Base-by-base conservation (phyloP, 2,888 invertebrate species). In the Zootermopsis nevadensis region DNA sequence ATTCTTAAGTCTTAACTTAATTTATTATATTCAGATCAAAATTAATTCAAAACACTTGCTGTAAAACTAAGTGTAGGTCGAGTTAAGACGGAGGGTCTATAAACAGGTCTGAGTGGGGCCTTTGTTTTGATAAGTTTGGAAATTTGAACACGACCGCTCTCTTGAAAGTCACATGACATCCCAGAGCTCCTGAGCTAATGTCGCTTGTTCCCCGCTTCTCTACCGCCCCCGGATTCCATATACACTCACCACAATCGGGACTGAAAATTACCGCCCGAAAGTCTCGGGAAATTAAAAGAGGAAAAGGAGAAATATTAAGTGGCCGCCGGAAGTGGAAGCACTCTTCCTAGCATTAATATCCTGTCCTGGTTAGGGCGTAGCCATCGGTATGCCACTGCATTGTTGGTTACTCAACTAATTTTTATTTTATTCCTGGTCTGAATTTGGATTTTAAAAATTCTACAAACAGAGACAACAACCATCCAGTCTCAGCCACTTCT, bases 261-360 rank as follows among this genome's bases (percentile, higher is more conserved):
- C 1, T 2, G 69, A 22, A 69, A 30, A 69, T 4, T 69, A n/a
- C 15, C 19, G 60, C 60, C n/a, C 12, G 27, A 27, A n/a, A 22
- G 69, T 69, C 69, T 69, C 69, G 69, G 69, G 69, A 69, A 69
- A 69, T 69, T 69, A 69, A 69, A 69, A 8, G 30, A 33, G 33
- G 15, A 31, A 27, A n/a, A 33, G 33, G 69, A 12, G 24, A 69
- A 69, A 69, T 33, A 69, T 1, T 69, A 69, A 60, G n/a, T 60
- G 69, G 69, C 33, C 69, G 22, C 30, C 22, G 33, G 27, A 60
- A 27, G 60, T 60, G 33, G 10, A 22, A n/a, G 33, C 22, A 31
- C 69, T 31, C 33, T 69, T 31, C 22, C 33, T 69, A 22, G 8
- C 33, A 0, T 69, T 69, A 69, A 60, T 60, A 60, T 60, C 60